These are phyloP conservation scores for Brachionus rubens DNA, from an alignment of 1,140 invertebrate species.

Conservation along the genomic window DNA sequence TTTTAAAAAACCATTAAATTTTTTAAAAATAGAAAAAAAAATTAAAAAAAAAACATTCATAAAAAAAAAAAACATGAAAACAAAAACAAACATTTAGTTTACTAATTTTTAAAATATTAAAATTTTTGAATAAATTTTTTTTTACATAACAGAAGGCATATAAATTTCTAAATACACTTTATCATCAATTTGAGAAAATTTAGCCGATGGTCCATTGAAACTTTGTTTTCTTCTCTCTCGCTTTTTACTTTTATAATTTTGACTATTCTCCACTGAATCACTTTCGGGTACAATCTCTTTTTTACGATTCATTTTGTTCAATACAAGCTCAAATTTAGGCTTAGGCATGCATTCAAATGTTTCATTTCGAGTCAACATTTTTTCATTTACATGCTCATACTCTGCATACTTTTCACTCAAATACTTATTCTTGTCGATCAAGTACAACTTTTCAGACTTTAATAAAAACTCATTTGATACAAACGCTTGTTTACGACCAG, in stretches of 20 bases:
- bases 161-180: slow-evolving; percentile 1
- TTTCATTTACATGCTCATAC: not conserved
- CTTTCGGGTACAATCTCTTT: not conserved
- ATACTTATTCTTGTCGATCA: not conserved
- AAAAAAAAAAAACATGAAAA: too few relatives aligned
- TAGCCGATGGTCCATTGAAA: not conserved
- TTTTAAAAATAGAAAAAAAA: too few relatives aligned
- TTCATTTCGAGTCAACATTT: not conserved
- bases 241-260: not conserved
- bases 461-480: not conserved
- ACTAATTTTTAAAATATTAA: too few relatives aligned
- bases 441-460: not conserved
- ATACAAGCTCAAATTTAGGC: not conserved
- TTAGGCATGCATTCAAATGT: not conserved
- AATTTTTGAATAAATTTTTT: too few relatives aligned
- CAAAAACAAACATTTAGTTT: too few relatives aligned
- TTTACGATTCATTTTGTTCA: not conserved
- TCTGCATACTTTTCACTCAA: not conserved
- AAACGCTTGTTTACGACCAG: not conserved
- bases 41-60: too few relatives aligned
- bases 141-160: slow-evolving; percentile 1
- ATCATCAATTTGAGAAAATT: not conserved
- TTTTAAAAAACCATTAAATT: too few relatives aligned
- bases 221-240: not conserved
- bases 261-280: not conserved